Conservation (phyloP, 2,113 vertebrate species). For the Isurus oxyrinchus region DNA sequence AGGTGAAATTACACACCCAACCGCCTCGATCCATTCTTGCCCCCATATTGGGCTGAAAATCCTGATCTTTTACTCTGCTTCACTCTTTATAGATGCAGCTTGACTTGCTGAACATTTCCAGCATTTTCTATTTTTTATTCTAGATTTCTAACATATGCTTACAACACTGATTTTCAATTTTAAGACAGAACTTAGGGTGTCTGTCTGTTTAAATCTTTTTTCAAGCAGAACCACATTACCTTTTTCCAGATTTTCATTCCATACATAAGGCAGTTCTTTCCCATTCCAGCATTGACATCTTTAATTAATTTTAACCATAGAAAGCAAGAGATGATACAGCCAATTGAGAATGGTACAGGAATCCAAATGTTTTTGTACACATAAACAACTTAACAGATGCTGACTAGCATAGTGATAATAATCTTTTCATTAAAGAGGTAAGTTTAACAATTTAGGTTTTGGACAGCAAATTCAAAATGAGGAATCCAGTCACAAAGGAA, state of each 20-base stretch:
- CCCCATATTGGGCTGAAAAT: too few relatives aligned
- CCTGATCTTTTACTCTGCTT: too few relatives aligned
- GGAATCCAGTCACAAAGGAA: neutral
- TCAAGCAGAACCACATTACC: neutral
- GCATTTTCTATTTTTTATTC: neutral
- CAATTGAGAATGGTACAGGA: neutral
- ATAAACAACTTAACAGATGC: neutral
- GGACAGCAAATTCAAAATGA: neutral
- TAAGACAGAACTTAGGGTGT: neutral
- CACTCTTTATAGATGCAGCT: too few relatives aligned
- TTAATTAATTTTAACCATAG: neutral
- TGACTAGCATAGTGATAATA: neutral
- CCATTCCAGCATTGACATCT: neutral
- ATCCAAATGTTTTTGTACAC: slow-evolving; percentile 15
- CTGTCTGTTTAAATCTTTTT: neutral
- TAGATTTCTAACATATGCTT: neutral
- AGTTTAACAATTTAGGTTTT: neutral
- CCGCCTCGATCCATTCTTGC: too few relatives aligned
- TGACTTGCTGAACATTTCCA: too few relatives aligned
- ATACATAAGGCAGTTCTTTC: neutral
- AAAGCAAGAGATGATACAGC: neutral
- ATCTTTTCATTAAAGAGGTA: neutral
- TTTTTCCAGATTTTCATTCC: neutral
- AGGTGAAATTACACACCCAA: too few relatives aligned
- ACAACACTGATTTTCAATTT: neutral